phyloP scores from a whole-genome alignment of 2,888 invertebrate genomes.

The Zaprionus obscuricornis region DNA sequence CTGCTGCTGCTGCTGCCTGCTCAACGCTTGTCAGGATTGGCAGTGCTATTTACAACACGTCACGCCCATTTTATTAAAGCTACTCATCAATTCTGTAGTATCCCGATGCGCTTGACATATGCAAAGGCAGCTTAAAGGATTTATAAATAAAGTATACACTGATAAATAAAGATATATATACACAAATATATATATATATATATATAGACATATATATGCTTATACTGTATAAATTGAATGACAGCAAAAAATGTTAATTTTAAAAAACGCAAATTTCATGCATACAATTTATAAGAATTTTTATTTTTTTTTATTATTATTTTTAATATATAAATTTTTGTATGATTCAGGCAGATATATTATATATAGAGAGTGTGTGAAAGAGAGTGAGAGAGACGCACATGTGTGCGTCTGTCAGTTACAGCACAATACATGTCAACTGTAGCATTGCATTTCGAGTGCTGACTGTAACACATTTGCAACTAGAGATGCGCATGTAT shows the following conservation, averaged over 20 bases:
- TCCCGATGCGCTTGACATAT: constrained; percentile 62
- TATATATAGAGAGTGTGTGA: no score
- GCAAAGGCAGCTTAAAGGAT: constrained; percentile 71
- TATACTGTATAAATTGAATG: no score
- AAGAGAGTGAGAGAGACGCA: no score
- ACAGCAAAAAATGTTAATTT: background rate
- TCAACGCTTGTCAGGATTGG: constrained; percentile 27
- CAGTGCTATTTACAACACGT: constrained; percentile 70
- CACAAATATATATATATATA: background rate
- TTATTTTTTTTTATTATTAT: constrained; percentile 13
- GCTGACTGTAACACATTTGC: constrained; percentile 65
- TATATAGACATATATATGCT: background rate
- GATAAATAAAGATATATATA: constrained; percentile 30
- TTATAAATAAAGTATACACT: constrained; percentile 50
- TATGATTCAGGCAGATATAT: no score
- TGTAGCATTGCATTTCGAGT: constrained; percentile 53
- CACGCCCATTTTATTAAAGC: constrained; percentile 77
- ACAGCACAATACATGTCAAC: constrained; percentile 51
- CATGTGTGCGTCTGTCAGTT: constrained; percentile 14
- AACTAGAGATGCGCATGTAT: constrained; percentile 51
- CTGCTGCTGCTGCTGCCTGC: background rate
- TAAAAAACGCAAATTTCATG: background rate
- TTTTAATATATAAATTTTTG: constrained; percentile 20
- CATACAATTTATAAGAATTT: background rate
- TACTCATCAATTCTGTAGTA: constrained; percentile 74